phyloP scores from a whole-genome alignment of 2,888 invertebrate species.

The Oscheius sp. region DNA sequence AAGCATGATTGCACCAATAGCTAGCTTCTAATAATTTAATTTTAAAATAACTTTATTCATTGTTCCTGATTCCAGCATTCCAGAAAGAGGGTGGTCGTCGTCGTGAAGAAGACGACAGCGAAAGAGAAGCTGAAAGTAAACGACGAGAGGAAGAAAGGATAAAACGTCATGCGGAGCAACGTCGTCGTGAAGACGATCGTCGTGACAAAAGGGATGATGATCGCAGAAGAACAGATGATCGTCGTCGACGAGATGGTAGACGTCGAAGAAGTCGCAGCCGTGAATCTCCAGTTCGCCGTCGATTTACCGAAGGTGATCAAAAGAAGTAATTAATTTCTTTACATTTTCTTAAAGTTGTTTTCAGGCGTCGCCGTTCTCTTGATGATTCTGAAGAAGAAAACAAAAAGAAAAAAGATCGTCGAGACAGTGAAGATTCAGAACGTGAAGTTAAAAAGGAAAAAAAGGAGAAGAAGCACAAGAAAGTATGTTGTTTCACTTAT shows the following conservation, averaged over 20 bases:
- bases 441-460: slow-evolving; percentile 28
- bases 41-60: background rate
- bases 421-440: slow-evolving; percentile 10
- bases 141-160: slow-evolving; percentile 19
- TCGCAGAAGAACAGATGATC: background rate
- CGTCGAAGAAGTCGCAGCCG: slow-evolving; percentile 14
- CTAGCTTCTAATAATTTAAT: background rate
- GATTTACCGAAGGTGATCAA: slow-evolving; percentile 36
- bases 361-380: slow-evolving; percentile 18
- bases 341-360: background rate
- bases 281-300: slow-evolving; percentile 26
- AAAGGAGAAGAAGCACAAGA: slow-evolving; percentile 52
- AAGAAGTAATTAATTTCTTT: slow-evolving; percentile 7
- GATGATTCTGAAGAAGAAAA: slow-evolving; percentile 28
- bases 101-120: slow-evolving; percentile 14
- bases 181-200: slow-evolving; percentile 23
- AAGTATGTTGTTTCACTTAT: slow-evolving; percentile 32
- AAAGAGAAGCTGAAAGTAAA: slow-evolving; percentile 27
- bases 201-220: slow-evolving; percentile 6
- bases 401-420: slow-evolving; percentile 16
- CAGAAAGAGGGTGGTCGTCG: slow-evolving; percentile 22
- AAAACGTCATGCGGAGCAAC: slow-evolving; percentile 18
- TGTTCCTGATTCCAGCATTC: slow-evolving; percentile 14
- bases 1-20: background rate
- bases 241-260: slow-evolving; percentile 9